Base-by-base conservation (phyloP, 2,888 invertebrate species). In the Bombylius discolor region DNA sequence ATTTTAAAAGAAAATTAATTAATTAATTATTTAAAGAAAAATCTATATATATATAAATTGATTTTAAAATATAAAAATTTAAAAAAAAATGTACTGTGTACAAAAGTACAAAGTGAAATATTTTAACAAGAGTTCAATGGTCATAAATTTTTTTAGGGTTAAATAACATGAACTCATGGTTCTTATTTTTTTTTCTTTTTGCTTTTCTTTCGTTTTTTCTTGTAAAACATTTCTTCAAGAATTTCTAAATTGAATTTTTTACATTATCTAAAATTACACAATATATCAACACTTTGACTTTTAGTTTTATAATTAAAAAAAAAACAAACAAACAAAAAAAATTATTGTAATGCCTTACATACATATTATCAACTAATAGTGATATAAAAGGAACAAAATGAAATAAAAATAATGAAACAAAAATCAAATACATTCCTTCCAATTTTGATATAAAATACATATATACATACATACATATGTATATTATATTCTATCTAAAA, bases 81-180 rank as follows among this genome's bases (percentile, higher is more conserved):
- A n/a, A n/a, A 23, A 23, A 23, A 23, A 23, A 23, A 23, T 23
- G 23, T 23, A 23, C 23, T 23, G 23, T 23, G 3, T 23, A 23
- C 23, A 23, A 23, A 23, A 23, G 23, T 23, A 23, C 23, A 23
- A 23, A 23, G 3, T 23, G 23, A 23, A 23, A 23, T 23, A 23
- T 23, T 47, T 8, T 5, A 47, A 47, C 8, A 48, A 31, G 32
- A 47, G 52, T 13, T 51, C 14, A n/a, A 31, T 33, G 44, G 23
- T 23, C 42, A 51, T 45, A 54, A 49, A 49, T 54, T 42, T 3
- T 11, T 42, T 11, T 49, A 44, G 49, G 54, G 54, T 54, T 49
- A 54, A 54, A 54, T 34, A n/a, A 49, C 23, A 34, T 54, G 49
- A 54, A 39, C 49, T 49, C 48, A 32, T 49, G 33, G 44, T 4